Percentiles rank a stretch among this genome's conserved stretches.
phyloP scores from a whole-genome alignment of 2,797 vertebrate species.

The Calcarius lapponicus region DNA sequence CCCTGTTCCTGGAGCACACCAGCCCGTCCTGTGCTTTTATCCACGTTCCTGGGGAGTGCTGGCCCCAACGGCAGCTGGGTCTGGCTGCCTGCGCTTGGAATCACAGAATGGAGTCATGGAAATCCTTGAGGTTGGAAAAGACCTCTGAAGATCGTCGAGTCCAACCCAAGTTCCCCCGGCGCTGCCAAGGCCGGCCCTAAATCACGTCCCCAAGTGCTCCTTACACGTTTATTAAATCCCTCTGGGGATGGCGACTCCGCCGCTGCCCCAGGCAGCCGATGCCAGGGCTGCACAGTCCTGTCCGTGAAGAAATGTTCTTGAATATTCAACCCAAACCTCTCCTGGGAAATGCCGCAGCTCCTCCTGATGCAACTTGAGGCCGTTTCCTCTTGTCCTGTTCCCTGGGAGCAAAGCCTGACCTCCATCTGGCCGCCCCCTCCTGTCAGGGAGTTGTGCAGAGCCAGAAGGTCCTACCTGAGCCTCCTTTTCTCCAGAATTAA shows the following conservation, averaged over 20 bases:
- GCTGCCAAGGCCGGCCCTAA: not conserved
- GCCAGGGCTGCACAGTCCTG: not conserved
- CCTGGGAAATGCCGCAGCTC: not conserved
- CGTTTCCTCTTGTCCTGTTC: not conserved
- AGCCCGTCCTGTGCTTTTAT: not conserved
- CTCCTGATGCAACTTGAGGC: not conserved
- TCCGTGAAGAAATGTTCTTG: not conserved
- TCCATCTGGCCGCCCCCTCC: not conserved
- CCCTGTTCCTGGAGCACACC: not conserved
- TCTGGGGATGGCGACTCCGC: not conserved
- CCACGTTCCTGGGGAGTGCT: not conserved
- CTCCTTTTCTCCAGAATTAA: not conserved
- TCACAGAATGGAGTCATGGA: not conserved
- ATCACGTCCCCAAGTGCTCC: not conserved
- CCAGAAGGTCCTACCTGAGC: not conserved
- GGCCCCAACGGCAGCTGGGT: not conserved
- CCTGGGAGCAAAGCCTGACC: not conserved
- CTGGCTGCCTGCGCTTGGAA: not conserved
- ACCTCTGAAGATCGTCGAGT: not conserved
- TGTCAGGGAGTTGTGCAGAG: not conserved
- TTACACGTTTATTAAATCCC: not conserved
- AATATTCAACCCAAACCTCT: not conserved
- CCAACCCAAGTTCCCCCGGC: not conserved
- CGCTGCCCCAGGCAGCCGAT: not conserved
- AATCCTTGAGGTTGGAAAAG: not conserved